Evolutionary conservation across 2,797 vertebrate species (phyloP), one percentile per base, ranked within the genome.

Genomic region (Cossypha niveicapilla): DNA sequence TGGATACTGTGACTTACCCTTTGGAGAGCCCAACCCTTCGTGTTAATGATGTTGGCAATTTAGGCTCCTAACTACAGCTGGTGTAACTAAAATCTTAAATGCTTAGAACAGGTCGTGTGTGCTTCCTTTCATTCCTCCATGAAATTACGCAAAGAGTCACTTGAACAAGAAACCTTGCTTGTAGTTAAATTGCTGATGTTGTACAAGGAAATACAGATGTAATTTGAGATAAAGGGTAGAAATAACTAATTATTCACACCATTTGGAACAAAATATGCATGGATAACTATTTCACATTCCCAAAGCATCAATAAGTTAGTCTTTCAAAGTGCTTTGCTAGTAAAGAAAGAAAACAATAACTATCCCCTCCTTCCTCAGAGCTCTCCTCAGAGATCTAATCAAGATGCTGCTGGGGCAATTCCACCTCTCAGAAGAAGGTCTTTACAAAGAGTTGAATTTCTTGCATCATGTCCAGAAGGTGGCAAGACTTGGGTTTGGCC

Each of bases 391-490:
- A 95, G 91, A 92, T 96, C 94, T 95, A 93, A 94, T 92, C 95
- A 96, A 94, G 95, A 96, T 96, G 96, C 92, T 95, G 95, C 96
- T 96, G 95, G 93, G 95, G 93, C 95, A 96, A 54, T 95, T 96
- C 95, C 88, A 94, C 84, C 93, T 94, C 94, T 95, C 95, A 95
- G 96, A 96, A 95, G 96, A 96, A 94, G 90, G 95, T 95, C 95
- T 95, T 95, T 94, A 94, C 93, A 96, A 94, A 96, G 96, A 96
- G 86, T 95, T 96, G 92, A 94, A 95, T 95, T 94, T 96, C 93
- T 96, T 96, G 90, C 96, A 96, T 96, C 95, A 95, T 96, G 86
- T 95, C 95, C 95, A 96, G 94, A 96, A 96, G 95, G 94, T 96
- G 95, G 94, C 95, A 27, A 95, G 96, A 96, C 93, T 92, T 96